Base-by-base conservation (phyloP, 2,113 vertebrate species). In the Epinephelus cyanopodus region DNA sequence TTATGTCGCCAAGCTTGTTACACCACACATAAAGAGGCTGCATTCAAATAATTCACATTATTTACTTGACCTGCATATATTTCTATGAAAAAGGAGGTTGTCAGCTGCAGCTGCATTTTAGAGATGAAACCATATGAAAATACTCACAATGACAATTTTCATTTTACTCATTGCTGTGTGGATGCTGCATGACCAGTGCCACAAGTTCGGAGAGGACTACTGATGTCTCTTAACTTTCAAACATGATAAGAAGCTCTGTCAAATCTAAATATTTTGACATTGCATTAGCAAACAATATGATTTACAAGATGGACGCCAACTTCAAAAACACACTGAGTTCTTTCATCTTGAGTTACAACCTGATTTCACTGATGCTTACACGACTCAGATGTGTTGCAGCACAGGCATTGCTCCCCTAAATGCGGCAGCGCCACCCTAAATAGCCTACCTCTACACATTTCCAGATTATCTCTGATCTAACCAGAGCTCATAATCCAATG, bases 401-500 rank as follows among this genome's bases (percentile, higher is more conserved):
- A 48, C 53, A 70, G 27, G 11, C 14, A 1, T 63, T 48, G n/a
- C 13, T 58, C 52, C 9, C 48, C 23, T 86, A 52, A 54, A 82
- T 68, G 53, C 12, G 0, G 25, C 68, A 42, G 45, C 50, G 8
- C 42, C 25, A 81, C 33, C 58, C n/a, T 86, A 77, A 89, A 92
- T 61, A 86, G 82, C 89, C 67, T 72, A 76, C 68, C 77, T 83
- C 70, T 72, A 85, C 84, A 91, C 73, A 86, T 91, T 90, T 87
- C 60, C 53, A 86, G 90, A 91, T 91, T 91, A 90, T 84, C 79
- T 81, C 74, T 68, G 79, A 87, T 90, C 75, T 63, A 70, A 68
- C 67, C 54, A 67, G 79, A 84, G 64, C 62, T 57, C 53, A 79
- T 91, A 90, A 92, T 92, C 90, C 84, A 81, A 52, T 87, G 69